Percentiles rank a stretch among this genome's conserved stretches.
These are phyloP conservation scores for Chunga burmeisteri DNA, from an alignment of 2,113 vertebrate genomes.

Conservation along the genomic window DNA sequence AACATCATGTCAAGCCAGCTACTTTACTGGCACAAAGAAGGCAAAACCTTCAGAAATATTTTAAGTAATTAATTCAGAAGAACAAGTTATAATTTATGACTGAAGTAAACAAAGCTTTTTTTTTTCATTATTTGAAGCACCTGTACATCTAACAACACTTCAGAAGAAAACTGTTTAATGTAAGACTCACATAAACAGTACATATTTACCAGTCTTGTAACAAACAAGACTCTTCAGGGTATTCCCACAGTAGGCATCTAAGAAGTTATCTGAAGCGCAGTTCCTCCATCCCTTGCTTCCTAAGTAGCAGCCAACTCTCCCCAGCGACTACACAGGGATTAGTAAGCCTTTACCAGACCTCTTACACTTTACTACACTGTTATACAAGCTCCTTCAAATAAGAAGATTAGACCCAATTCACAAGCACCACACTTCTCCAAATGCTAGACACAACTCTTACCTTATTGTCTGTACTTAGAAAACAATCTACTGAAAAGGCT, in stretches of 20 bases:
- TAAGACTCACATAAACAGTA: neutral
- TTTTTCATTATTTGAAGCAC: neutral
- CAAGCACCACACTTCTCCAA: neutral
- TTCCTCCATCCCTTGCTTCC: neutral
- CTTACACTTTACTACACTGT: neutral
- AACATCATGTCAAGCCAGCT: neutral
- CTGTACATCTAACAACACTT: neutral
- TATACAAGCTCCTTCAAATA: neutral
- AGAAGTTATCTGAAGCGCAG: neutral
- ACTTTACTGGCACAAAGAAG: neutral
- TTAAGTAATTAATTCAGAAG: neutral
- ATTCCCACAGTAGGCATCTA: neutral
- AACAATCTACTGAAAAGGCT: neutral
- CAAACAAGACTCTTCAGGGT: neutral
- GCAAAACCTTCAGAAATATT: neutral
- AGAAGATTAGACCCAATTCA: neutral
- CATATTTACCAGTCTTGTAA: neutral
- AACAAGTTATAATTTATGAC: neutral
- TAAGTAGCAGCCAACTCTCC: neutral
- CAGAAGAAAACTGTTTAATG: neutral
- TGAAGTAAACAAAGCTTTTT: neutral
- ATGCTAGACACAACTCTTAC: neutral
- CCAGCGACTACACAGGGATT: neutral
- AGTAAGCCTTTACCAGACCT: neutral
- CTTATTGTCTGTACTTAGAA: neutral